Conservation (phyloP, 1,140 invertebrate species). For the Hyles euphorbiae region DNA sequence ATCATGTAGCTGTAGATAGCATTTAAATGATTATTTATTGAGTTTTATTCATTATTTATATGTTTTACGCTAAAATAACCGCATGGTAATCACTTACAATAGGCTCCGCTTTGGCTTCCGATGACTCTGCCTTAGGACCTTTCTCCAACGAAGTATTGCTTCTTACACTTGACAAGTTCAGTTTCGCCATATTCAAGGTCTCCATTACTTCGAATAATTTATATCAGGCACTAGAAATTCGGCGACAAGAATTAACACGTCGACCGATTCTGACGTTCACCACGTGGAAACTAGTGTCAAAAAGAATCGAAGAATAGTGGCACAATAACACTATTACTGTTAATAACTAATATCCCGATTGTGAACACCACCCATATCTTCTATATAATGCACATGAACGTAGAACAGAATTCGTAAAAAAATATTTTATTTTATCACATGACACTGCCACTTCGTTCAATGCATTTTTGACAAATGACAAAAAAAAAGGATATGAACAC, state of each 20-base stretch:
- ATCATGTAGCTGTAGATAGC: no score
- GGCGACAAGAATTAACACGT: conserved; percentile 57
- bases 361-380: conserved; percentile 33
- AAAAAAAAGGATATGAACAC: no score
- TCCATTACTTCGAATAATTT: conserved; percentile 47
- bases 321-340: conserved; percentile 18
- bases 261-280: conserved; percentile 57
- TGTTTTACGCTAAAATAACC: conserved; percentile 1
- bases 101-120: conserved; percentile 44
- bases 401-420: conserved; percentile 17
- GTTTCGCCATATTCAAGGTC: conserved; percentile 61
- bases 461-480: conserved; percentile 33
- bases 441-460: conserved; percentile 19
- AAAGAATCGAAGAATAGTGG: conserved; percentile 29
- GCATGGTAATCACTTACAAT: conserved; percentile 40
- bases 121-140: conserved; percentile 36
- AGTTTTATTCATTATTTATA: conserved; percentile 5
- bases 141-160: conserved; percentile 41
- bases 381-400: conserved; percentile 21
- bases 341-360: conserved; percentile 13
- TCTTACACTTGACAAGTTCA: conserved; percentile 58
- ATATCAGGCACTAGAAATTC: conserved; percentile 33
- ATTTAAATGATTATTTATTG: neutral
- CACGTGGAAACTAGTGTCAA: conserved; percentile 71
- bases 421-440: conserved; percentile 26